phyloP scores from a whole-genome alignment of 1,140 invertebrate genomes.

The Procambarus clarkii region DNA sequence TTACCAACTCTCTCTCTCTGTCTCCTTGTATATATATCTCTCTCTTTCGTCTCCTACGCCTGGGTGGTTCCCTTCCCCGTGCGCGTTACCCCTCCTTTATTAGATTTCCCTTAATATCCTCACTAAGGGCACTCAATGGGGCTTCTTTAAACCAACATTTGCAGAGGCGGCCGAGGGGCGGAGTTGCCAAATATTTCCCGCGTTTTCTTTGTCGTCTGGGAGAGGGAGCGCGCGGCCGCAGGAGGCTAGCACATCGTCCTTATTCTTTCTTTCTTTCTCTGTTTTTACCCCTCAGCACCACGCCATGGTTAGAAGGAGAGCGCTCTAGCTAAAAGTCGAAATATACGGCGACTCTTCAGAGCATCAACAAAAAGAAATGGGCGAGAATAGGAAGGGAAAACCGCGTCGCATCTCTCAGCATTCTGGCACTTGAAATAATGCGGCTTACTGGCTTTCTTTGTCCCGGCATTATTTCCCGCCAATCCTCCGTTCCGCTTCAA shows the following conservation, averaged over 20 bases:
- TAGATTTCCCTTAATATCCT: constrained; percentile 68
- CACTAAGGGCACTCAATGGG: constrained; percentile 67
- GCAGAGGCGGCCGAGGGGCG: constrained; percentile 17
- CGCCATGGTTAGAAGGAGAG: constrained; percentile 16
- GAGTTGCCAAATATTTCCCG: constrained; percentile 46
- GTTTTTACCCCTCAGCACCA: neutral
- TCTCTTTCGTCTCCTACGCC: neutral
- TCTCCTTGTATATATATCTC: no score
- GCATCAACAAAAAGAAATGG: neutral
- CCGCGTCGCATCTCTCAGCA: neutral
- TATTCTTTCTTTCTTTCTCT: constrained; percentile 5
- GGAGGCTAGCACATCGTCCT: neutral
- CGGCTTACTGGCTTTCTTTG: constrained; percentile 61
- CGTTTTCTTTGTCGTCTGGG: constrained; percentile 21
- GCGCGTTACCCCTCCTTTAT: constrained; percentile 59
- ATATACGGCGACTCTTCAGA: neutral
- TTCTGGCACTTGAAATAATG: constrained; percentile 70
- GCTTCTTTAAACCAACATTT: constrained; percentile 70
- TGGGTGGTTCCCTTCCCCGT: neutral
- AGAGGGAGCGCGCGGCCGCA: neutral
- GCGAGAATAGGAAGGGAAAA: neutral
- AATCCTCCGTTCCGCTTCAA: constrained; percentile 71
- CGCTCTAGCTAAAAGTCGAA: neutral
- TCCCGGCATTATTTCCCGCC: constrained; percentile 70
- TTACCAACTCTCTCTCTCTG: neutral